Conservation (phyloP, 1,140 invertebrate genomes). For the Asbolus verrucosus region DNA sequence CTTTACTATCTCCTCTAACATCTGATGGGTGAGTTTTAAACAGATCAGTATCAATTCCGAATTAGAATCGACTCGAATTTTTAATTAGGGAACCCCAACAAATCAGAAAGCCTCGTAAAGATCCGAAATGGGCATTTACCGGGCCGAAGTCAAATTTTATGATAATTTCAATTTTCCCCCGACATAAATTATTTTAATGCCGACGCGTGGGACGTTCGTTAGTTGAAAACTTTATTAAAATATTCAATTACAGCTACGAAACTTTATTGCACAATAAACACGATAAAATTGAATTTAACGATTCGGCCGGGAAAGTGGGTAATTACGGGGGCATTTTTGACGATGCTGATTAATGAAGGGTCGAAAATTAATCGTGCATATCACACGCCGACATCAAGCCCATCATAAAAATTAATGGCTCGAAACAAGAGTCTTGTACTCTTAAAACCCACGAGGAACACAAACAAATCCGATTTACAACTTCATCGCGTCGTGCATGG, state of each 20-base stretch:
- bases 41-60: no score
- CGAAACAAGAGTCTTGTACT: not conserved
- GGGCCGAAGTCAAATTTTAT: not conserved
- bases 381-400: not conserved
- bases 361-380: constrained; percentile 18
- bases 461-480: constrained; percentile 2
- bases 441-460: not conserved
- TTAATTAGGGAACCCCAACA: no score
- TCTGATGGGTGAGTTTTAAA: constrained; percentile 32
- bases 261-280: no score
- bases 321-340: not conserved
- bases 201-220: constrained; percentile 14
- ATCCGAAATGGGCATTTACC: not conserved
- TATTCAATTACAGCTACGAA: constrained; percentile 7
- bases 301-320: no score
- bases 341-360: not conserved
- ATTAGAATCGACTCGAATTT: no score
- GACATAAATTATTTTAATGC: constrained; percentile 26
- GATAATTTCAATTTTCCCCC: constrained; percentile 14
- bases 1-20: not conserved
- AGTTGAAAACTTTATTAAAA: constrained; percentile 26
- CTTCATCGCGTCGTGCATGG: not conserved
- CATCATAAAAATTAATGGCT: constrained; percentile 27
- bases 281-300: no score
- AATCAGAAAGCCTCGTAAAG: no score